Percentiles rank a stretch among this genome's conserved stretches.
phyloP scores from a whole-genome alignment of 1,140 invertebrate species.

The Neuroterus valhalla region DNA sequence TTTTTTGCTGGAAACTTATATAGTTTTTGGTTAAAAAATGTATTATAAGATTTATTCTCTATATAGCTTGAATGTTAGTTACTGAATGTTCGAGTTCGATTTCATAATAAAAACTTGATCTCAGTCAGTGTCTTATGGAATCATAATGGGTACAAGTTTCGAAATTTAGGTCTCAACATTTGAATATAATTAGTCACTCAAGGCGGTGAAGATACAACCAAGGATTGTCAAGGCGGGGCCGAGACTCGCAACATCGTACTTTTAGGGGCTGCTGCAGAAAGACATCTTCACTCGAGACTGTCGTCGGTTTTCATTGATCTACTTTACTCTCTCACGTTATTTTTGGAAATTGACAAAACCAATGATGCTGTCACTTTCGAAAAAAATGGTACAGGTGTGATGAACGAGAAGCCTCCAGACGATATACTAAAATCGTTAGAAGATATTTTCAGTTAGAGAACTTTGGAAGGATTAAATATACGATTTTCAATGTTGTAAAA shows the following conservation, averaged over 20 bases:
- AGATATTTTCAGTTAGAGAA: slow-evolving; percentile 14
- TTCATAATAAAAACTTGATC: too few relatives aligned
- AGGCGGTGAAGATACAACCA: slow-evolving; percentile 63
- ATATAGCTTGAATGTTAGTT: too few relatives aligned
- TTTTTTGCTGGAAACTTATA: too few relatives aligned
- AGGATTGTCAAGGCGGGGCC: slow-evolving; percentile 65
- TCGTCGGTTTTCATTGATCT: slow-evolving; percentile 58
- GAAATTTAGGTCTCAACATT: background rate
- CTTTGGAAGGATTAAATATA: too few relatives aligned
- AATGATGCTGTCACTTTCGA: background rate
- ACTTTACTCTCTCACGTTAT: slow-evolving; percentile 42
- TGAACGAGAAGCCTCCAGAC: background rate
- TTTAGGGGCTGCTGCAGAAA: slow-evolving; percentile 39
- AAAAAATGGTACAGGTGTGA: background rate
- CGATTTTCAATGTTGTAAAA: too few relatives aligned
- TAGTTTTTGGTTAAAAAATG: too few relatives aligned
- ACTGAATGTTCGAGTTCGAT: too few relatives aligned
- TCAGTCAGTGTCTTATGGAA: too few relatives aligned
- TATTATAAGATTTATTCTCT: too few relatives aligned
- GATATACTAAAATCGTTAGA: background rate
- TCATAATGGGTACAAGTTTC: too few relatives aligned
- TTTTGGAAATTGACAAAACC: slow-evolving; percentile 13
- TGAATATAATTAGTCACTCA: slow-evolving; percentile 19
- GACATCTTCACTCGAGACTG: slow-evolving; percentile 36
- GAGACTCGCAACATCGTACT: slow-evolving; percentile 37